Base-by-base conservation (phyloP, 2,888 invertebrate genomes). In the Ophioninae sp. region DNA sequence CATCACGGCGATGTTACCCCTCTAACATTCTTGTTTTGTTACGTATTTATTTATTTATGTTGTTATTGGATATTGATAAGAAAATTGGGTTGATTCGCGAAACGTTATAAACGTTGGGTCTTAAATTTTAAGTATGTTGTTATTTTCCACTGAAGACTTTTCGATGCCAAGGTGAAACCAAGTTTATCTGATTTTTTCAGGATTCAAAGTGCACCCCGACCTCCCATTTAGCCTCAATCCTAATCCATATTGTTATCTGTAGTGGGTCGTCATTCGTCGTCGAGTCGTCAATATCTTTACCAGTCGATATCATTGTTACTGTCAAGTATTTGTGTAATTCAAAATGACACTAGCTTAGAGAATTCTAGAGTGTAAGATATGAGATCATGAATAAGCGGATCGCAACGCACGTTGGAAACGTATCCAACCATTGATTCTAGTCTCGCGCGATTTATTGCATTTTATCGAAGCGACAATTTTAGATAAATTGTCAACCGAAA, bases 231-330 rank as follows among this genome's bases (percentile, higher is more conserved):
- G 79, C 72, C 79, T 39, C 69, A 59, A 78, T 79, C 71, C 71
- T 79, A 75, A 58, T 30, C 44, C 67, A 67, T 74, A 64, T 79
- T 72, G 79, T 79, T 30, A 51, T 65, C 64, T 51, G 56, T 79
- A 79, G 61, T 67, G 56, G 64, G 79, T 58, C 23, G 65, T 74
- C 63, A 69, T 73, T 77, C 41, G 59, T 84, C 79, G 84, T 84
- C 84, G 75, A 69, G 59, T 67, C 59, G 75, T 79, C 81, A 75
- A 80, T 79, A 65, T 13, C 59, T 58, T 44, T 20, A 76, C 63
- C 69, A 68, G 75, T 84, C 56, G 75, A 69, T 68, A 79, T 73
- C 72, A 81, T 84, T 81, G 78, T 75, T 81, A 81, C 69, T 76
- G 78, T 76, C 79, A 72, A 79, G 72, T 81, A 76, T 79, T 84